phyloP scores from a whole-genome alignment of 1,140 invertebrate genomes.

The Eueides isabella region DNA sequence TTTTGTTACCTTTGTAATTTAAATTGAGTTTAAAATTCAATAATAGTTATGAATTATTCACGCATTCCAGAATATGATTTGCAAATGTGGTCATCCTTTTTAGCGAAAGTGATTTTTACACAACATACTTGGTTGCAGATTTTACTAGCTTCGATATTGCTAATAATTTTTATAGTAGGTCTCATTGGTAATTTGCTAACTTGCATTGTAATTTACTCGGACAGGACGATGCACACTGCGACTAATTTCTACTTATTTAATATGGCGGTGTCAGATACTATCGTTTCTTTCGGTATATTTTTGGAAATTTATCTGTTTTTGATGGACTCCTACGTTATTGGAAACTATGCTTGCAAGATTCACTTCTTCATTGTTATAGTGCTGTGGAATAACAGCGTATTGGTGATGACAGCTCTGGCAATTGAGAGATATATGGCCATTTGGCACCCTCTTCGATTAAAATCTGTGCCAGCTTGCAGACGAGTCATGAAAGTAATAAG shows the following conservation, averaged over 20 bases:
- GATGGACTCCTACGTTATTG: conserved; percentile 45
- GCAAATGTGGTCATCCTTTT: conserved; percentile 48
- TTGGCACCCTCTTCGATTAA: conserved; percentile 59
- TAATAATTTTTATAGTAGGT: conserved; percentile 88
- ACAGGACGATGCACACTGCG: conserved; percentile 91
- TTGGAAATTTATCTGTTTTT: conserved; percentile 49
- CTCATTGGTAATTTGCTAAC: conserved; percentile 92
- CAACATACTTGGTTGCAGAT: conserved; percentile 36
- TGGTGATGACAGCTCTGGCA: conserved; percentile 65
- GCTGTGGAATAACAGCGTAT: conserved; percentile 65
- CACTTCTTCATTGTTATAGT: conserved; percentile 57
- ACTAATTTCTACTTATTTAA: conserved; percentile 94
- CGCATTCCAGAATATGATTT: conserved; percentile 38
- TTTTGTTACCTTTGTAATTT: too few species aligned
- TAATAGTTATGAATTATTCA: background rate
- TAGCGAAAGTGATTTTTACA: conserved; percentile 38
- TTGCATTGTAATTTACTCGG: conserved; percentile 91
- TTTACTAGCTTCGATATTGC: conserved; percentile 38
- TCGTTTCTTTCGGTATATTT: conserved; percentile 56
- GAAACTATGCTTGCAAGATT: conserved; percentile 53
- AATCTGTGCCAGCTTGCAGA: conserved; percentile 49
- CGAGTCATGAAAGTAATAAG: conserved; percentile 61
- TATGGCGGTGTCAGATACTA: conserved; percentile 92
- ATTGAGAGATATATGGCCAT: conserved; percentile 71
- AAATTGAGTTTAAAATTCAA: background rate